Conservation (phyloP, 2,888 invertebrate genomes). For the Alentia gelatinosa region DNA sequence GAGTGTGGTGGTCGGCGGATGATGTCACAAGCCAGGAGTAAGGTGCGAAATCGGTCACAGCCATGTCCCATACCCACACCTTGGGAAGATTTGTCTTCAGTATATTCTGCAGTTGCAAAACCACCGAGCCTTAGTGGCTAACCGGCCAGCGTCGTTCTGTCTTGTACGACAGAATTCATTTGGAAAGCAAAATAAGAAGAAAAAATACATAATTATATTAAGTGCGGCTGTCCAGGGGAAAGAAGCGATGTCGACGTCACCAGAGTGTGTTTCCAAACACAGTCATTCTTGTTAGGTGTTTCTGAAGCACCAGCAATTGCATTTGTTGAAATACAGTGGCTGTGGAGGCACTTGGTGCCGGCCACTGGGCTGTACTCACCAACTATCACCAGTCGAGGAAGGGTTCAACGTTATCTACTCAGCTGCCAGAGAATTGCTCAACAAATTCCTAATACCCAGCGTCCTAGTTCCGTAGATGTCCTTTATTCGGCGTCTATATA, state of each 20-base stretch:
- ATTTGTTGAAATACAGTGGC: neutral
- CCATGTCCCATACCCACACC: neutral
- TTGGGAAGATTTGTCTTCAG: neutral
- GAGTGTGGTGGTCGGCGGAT: conserved; percentile 4
- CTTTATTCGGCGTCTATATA: neutral
- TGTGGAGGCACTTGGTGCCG: neutral
- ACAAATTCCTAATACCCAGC: neutral
- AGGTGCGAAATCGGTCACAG: neutral
- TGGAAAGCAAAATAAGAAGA: neutral
- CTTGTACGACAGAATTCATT: too few species aligned
- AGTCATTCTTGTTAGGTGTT: neutral
- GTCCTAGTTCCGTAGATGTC: conserved; percentile 13
- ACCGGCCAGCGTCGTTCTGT: too few species aligned
- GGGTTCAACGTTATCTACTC: too few species aligned
- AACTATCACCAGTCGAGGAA: too few species aligned
- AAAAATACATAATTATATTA: neutral
- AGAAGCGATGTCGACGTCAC: neutral
- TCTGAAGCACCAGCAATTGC: neutral
- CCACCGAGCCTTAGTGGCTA: neutral
- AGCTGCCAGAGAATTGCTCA: neutral
- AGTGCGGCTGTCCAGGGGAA: neutral
- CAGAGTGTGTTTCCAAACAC: neutral
- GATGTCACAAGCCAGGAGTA: neutral
- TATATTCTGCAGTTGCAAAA: neutral
- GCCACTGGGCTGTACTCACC: neutral